Percentiles rank a stretch among this genome's conserved stretches.
These are phyloP conservation scores for Halcyon chelicuti DNA, from an alignment of 2,797 vertebrate species.

Conservation along the genomic window DNA sequence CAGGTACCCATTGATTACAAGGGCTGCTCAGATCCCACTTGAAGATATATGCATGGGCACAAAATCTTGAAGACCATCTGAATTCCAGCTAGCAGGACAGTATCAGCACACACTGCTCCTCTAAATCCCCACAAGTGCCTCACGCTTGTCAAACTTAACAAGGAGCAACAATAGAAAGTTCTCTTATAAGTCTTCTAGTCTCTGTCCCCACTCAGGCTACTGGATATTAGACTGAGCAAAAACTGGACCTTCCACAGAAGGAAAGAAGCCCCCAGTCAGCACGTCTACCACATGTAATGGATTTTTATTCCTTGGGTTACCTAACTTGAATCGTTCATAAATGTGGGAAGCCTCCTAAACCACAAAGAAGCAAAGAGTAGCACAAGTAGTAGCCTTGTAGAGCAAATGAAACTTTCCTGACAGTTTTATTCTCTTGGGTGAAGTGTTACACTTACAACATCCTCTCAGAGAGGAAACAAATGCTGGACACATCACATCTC, in stretches of 20 bases:
- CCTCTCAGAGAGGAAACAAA: not conserved
- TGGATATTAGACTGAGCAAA: not conserved
- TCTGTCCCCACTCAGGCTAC: not conserved
- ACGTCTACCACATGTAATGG: not conserved
- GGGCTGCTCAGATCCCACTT: not conserved
- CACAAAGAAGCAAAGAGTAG: not conserved
- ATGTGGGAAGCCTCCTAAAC: not conserved
- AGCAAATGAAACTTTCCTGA: not conserved
- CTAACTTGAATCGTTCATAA: not conserved
- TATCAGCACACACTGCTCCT: not conserved
- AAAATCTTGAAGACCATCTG: not conserved
- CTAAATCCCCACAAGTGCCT: not conserved
- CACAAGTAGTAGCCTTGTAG: not conserved
- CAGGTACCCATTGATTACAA: not conserved
- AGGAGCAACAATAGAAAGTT: not conserved
- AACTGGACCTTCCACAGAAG: not conserved
- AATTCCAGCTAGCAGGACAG: not conserved
- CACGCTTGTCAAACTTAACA: not conserved
- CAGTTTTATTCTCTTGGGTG: not conserved
- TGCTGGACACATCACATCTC: not conserved
- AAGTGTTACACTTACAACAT: not conserved
- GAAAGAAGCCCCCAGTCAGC: not conserved
- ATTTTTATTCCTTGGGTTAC: not conserved
- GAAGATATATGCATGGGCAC: not conserved
- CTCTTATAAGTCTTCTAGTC: not conserved